Percentiles rank a stretch among this genome's conserved stretches.
These are phyloP conservation scores for Suncus etruscus DNA, from an alignment of 2,113 vertebrate species.

Conservation along the genomic window DNA sequence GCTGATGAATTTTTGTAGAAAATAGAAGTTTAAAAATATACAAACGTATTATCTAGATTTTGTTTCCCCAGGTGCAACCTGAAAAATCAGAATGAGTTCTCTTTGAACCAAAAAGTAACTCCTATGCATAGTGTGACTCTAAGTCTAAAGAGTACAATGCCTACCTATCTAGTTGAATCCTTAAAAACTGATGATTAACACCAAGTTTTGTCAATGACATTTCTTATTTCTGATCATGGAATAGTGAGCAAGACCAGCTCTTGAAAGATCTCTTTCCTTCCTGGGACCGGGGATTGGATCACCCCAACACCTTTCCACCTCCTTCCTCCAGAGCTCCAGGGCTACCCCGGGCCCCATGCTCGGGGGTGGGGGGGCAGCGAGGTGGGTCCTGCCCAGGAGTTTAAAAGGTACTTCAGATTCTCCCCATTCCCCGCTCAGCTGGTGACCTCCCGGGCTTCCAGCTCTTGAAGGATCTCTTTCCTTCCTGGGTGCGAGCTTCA, in stretches of 20 bases:
- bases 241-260: slow-evolving; percentile 52
- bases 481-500: no score
- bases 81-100: slow-evolving; percentile 75
- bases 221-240: slow-evolving; percentile 47
- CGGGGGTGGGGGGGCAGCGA: no score
- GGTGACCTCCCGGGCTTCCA: no score
- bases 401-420: no score
- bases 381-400: no score
- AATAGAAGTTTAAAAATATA: slow-evolving; percentile 61
- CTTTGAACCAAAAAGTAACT: slow-evolving; percentile 79
- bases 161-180: slow-evolving; percentile 15
- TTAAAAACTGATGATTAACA: slow-evolving; percentile 53
- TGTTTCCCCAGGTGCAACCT: slow-evolving; percentile 72
- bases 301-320: no score
- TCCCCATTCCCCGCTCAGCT: no score
- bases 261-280: no score
- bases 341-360: no score
- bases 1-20: slow-evolving; percentile 69
- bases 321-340: no score
- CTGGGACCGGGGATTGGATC: no score
- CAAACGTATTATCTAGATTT: slow-evolving; percentile 23
- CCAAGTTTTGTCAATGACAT: slow-evolving; percentile 68
- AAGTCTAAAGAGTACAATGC: slow-evolving; percentile 20
- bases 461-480: no score
- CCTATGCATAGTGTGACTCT: slow-evolving; percentile 70